Percentiles rank a stretch among this genome's conserved stretches.
These are phyloP conservation scores for Prunella himalayana DNA, from an alignment of 2,113 vertebrate genomes.

Conservation along the genomic window DNA sequence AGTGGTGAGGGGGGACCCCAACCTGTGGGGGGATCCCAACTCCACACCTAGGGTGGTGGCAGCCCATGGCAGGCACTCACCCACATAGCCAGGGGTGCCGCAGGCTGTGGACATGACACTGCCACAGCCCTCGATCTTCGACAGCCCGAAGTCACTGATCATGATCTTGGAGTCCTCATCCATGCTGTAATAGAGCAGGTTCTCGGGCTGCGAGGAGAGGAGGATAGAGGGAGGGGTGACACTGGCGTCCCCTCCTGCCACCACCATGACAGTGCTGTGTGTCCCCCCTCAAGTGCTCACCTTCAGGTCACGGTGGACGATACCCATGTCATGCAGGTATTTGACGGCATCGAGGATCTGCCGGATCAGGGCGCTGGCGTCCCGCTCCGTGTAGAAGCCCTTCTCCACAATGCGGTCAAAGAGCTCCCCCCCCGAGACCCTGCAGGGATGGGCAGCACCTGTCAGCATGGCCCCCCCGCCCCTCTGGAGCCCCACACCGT, in stretches of 20 bases:
- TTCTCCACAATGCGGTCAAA: constrained; percentile 98
- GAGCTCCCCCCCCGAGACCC: constrained; percentile 93
- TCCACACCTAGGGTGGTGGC: not conserved
- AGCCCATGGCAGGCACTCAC: constrained; percentile 47
- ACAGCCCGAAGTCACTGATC: constrained; percentile 97
- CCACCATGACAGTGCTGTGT: not conserved
- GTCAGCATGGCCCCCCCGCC: not conserved
- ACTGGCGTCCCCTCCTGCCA: fast-evolving
- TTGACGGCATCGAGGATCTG: constrained; percentile 96
- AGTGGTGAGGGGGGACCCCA: not conserved
- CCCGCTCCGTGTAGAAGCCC: constrained; percentile 96
- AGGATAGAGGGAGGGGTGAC: not conserved
- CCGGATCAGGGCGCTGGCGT: constrained; percentile 92
- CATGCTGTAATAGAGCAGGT: constrained; percentile 94
- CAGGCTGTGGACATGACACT: constrained; percentile 97
- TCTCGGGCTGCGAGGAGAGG: constrained; percentile 83
- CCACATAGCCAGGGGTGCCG: constrained; percentile 94
- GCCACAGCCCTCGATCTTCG: constrained; percentile 90
- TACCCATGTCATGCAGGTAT: constrained; percentile 95
- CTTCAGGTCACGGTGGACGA: constrained; percentile 96
- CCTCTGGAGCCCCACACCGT: fast-evolving
- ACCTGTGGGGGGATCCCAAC: not conserved
- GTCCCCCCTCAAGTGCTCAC: constrained; percentile 40
- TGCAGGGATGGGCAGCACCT: not conserved
- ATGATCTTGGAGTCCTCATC: constrained; percentile 98